Evolutionary conservation across 2,113 vertebrate genomes (phyloP).

Genomic region (Gallinago undulata): DNA sequence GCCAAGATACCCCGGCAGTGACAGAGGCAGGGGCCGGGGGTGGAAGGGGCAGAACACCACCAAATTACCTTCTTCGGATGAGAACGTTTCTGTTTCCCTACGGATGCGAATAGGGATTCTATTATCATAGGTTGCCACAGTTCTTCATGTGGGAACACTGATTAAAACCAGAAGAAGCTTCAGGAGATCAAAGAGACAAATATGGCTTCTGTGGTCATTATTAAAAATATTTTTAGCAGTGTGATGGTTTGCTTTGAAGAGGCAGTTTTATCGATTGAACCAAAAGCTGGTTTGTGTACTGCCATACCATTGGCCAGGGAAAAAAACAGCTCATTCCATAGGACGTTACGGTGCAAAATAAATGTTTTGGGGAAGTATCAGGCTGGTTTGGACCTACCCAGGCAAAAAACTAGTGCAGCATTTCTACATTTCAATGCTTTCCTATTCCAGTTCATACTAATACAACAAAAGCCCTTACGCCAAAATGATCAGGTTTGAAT

Average conservation of each 20-base stretch:
- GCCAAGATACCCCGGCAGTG: slow-evolving; percentile 77
- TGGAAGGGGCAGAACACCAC: slow-evolving; percentile 68
- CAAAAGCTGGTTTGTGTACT: slow-evolving; percentile 71
- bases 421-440: not conserved
- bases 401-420: not conserved
- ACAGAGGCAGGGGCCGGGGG: slow-evolving; percentile 71
- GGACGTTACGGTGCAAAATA: not conserved
- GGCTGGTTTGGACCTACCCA: not conserved
- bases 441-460: not conserved
- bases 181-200: slow-evolving; percentile 78
- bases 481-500: not conserved
- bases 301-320: slow-evolving; percentile 10
- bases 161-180: slow-evolving; percentile 80
- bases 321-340: not conserved
- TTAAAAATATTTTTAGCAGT: slow-evolving; percentile 82
- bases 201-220: slow-evolving; percentile 82
- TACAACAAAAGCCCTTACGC: not conserved
- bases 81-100: slow-evolving; percentile 70
- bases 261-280: slow-evolving; percentile 71
- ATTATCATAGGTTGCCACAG: slow-evolving; percentile 80
- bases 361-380: not conserved
- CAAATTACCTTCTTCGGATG: slow-evolving; percentile 70
- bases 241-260: slow-evolving; percentile 80
- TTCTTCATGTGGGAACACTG: slow-evolving; percentile 81
- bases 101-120: slow-evolving; percentile 74